phyloP scores from a whole-genome alignment of 2,113 vertebrate genomes.

The Pontoporia blainvillei region DNA sequence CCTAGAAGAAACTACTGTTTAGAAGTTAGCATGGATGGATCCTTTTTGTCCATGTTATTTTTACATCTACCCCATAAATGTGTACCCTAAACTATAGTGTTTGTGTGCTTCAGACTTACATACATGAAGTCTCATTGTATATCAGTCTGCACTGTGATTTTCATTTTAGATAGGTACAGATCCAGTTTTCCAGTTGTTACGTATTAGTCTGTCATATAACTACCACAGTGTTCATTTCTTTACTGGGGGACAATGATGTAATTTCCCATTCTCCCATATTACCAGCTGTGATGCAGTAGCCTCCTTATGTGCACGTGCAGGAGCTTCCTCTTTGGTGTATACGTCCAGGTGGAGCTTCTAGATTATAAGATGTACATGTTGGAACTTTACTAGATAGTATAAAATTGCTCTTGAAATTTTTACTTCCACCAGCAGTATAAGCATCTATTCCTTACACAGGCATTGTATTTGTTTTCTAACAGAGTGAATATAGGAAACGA shows the following conservation, averaged over 20 bases:
- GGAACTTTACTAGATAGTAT: not conserved
- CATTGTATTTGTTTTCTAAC: constrained; percentile 28
- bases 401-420: not conserved
- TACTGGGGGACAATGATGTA: not conserved
- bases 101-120: not conserved
- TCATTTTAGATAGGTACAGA: not conserved
- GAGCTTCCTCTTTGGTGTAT: not conserved
- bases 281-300: not conserved
- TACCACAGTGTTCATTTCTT: not conserved
- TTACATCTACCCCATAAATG: not conserved
- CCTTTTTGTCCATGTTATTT: not conserved
- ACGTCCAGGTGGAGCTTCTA: not conserved
- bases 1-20: not conserved
- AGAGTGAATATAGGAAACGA: constrained; percentile 94
- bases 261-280: not conserved
- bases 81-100: not conserved
- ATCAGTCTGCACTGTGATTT: not conserved
- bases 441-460: not conserved
- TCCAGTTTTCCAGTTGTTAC: not conserved
- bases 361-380: not conserved
- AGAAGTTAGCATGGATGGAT: not conserved
- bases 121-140: not conserved
- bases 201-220: not conserved
- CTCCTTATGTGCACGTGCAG: accelerated
- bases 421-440: not conserved